phyloP scores from a whole-genome alignment of 2,888 invertebrate species.

The Emmelina monodactyla region DNA sequence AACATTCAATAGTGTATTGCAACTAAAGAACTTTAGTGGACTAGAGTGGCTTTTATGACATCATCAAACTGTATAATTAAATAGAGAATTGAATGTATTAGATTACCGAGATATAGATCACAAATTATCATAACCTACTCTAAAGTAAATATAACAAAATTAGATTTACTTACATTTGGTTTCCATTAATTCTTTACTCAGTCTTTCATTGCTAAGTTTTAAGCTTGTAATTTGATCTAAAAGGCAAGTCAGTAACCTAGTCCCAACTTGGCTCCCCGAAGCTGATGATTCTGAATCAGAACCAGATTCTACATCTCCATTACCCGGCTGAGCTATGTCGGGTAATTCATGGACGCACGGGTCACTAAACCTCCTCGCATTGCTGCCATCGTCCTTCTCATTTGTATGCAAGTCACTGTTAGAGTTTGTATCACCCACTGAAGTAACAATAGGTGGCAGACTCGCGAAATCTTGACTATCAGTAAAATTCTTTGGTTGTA shows the following conservation, averaged over 20 bases:
- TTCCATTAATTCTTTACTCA: constrained; percentile 77
- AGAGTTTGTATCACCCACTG: constrained; percentile 53
- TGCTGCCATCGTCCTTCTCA: constrained; percentile 62
- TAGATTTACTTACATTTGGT: constrained; percentile 66
- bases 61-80: no score
- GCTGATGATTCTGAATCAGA: constrained; percentile 63
- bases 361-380: constrained; percentile 71
- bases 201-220: constrained; percentile 76
- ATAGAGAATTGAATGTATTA: no score
- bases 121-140: no score
- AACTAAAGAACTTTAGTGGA: no score
- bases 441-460: constrained; percentile 74
- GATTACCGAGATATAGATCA: no score
- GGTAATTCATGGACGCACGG: constrained; percentile 68
- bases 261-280: constrained; percentile 63
- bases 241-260: constrained; percentile 68
- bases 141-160: neutral
- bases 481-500: constrained; percentile 45
- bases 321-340: constrained; percentile 42
- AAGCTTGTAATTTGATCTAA: constrained; percentile 77
- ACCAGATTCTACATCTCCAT: constrained; percentile 57
- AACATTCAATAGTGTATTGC: no score
- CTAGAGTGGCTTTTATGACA: no score
- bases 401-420: constrained; percentile 50
- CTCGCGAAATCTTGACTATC: constrained; percentile 70